Evolutionary conservation across 2,113 vertebrate genomes (phyloP).

Genomic region (Leptocoma aspasia): DNA sequence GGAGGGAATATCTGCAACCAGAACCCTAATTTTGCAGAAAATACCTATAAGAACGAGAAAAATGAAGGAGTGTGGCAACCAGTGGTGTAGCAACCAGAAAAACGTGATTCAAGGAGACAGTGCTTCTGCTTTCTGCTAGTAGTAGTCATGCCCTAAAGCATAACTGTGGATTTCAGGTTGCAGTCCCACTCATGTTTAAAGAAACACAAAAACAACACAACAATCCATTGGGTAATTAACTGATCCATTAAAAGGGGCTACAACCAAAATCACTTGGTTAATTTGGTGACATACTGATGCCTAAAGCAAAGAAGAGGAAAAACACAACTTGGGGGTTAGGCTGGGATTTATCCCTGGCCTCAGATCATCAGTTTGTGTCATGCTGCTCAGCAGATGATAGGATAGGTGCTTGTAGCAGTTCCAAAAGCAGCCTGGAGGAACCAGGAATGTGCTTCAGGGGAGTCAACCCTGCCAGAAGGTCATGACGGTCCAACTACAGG

Average conservation of each 20-base stretch:
- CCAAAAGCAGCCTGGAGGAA: not conserved
- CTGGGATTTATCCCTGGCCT: not conserved
- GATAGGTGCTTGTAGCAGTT: not conserved
- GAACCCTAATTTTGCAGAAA: not conserved
- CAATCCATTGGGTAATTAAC: not conserved
- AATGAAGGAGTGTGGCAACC: not conserved
- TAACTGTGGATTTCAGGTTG: not conserved
- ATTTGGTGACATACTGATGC: not conserved
- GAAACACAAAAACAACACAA: not conserved
- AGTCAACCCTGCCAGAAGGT: not conserved
- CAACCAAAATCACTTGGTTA: not conserved
- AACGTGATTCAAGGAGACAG: not conserved
- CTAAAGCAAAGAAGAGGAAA: not conserved
- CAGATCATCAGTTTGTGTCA: not conserved
- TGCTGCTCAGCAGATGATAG: not conserved
- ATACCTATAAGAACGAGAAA: not conserved
- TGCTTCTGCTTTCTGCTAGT: no score
- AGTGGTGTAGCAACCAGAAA: not conserved
- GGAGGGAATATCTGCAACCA: not conserved
- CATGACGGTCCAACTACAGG: not conserved
- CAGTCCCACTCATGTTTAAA: not conserved
- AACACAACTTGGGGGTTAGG: not conserved
- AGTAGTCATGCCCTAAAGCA: not conserved
- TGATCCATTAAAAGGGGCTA: not conserved
- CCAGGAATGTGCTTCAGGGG: not conserved